Percentiles rank a stretch among this genome's conserved stretches.
Conservation (phyloP, 2,797 vertebrate species). For the Forpus xanthops region DNA sequence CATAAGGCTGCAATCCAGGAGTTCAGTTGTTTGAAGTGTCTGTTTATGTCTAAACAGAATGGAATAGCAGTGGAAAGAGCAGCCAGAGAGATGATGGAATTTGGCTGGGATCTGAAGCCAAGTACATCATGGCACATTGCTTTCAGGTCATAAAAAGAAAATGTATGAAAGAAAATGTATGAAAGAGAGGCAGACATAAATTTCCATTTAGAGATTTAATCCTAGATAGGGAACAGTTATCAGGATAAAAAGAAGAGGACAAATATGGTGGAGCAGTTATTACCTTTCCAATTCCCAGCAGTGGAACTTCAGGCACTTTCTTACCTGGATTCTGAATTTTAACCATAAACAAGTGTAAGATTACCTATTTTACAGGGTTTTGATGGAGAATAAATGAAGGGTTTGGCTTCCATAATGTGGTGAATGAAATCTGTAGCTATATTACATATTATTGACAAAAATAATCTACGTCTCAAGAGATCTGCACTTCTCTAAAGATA, state of each 20-base stretch:
- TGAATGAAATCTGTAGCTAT: neutral
- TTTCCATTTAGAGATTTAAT: neutral
- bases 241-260: neutral
- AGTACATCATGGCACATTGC: neutral
- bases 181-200: neutral
- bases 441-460: neutral
- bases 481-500: neutral
- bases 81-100: neutral
- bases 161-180: neutral
- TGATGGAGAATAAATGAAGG: neutral
- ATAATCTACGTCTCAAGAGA: neutral
- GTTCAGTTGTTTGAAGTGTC: neutral
- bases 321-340: neutral
- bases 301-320: neutral
- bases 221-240: neutral
- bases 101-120: neutral
- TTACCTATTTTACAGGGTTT: neutral
- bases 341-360: neutral
- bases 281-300: neutral
- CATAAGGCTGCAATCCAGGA: neutral
- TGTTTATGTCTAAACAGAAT: neutral
- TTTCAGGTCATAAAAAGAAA: neutral
- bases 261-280: neutral
- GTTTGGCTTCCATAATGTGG: neutral
- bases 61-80: neutral